Conservation (phyloP, 2,888 invertebrate species). For the Thera britannica region DNA sequence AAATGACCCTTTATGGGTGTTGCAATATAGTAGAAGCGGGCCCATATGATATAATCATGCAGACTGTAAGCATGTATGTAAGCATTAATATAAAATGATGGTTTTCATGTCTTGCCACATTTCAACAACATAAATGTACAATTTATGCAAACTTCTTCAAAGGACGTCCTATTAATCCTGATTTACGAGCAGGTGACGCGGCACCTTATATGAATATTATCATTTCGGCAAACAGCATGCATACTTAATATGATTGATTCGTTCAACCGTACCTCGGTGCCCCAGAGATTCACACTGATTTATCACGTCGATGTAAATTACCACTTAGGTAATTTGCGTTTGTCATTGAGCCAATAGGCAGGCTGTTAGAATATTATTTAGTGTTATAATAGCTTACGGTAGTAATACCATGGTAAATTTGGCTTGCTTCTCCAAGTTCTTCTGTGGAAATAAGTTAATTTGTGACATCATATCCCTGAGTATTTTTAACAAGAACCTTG, state of each 20-base stretch:
- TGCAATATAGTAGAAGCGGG: too few relatives aligned
- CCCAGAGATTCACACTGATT: constrained; percentile 51
- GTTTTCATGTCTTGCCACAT: too few relatives aligned
- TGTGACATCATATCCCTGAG: not conserved
- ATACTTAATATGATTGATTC: constrained; percentile 60
- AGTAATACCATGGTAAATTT: not conserved
- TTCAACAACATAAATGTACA: not conserved
- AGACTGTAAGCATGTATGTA: too few relatives aligned
- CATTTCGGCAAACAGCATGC: constrained; percentile 48
- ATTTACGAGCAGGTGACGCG: constrained; percentile 39
- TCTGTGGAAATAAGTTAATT: too few relatives aligned
- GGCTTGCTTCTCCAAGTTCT: too few relatives aligned
- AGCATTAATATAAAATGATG: too few relatives aligned
- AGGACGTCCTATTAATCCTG: constrained; percentile 16
- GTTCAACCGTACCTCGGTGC: constrained; percentile 47
- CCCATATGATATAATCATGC: too few relatives aligned
- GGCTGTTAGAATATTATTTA: constrained; percentile 27
- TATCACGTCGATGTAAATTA: constrained; percentile 56
- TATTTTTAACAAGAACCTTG: too few relatives aligned
- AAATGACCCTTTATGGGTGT: too few relatives aligned
- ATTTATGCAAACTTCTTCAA: constrained; percentile 9
- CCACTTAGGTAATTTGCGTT: constrained; percentile 51
- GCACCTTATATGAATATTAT: constrained; percentile 39
- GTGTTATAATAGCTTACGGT: constrained; percentile 1
- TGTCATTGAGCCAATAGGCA: constrained; percentile 49